These are phyloP conservation scores for Naja naja DNA, from an alignment of 2,113 vertebrate genomes.

Conservation along the genomic window DNA sequence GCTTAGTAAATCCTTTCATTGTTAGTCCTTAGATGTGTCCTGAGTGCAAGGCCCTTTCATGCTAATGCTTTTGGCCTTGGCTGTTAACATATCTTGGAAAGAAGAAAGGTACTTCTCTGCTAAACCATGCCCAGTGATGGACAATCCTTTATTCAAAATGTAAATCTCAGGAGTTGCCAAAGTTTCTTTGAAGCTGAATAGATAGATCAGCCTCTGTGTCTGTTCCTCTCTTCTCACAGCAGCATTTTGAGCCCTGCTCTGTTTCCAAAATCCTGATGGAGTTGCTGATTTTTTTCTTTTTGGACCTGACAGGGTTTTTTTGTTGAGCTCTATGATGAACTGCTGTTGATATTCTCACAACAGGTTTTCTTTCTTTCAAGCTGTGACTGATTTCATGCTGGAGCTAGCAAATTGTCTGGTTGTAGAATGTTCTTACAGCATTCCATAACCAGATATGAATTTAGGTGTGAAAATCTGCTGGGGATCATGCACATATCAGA, in stretches of 20 bases:
- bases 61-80: background rate
- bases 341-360: constrained; percentile 15
- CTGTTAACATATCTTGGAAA: background rate
- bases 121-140: constrained; percentile 7
- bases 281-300: background rate
- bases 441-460: constrained; percentile 24
- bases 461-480: background rate
- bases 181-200: background rate
- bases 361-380: background rate
- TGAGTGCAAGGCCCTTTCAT: background rate
- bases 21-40: background rate
- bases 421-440: background rate
- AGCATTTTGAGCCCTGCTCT: background rate
- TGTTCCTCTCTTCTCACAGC: constrained; percentile 3
- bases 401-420: constrained; percentile 18
- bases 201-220: background rate
- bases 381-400: constrained; percentile 25
- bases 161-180: constrained; percentile 7
- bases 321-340: constrained; percentile 22
- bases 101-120: background rate
- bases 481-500: background rate
- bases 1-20: background rate
- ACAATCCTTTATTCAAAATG: constrained; percentile 32
- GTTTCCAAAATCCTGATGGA: constrained; percentile 36
- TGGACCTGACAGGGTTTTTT: constrained; percentile 24